Evolutionary conservation across 2,797 vertebrate species (phyloP), one percentile per base, ranked within the genome.

Genomic region (Eremophila alpestris): DNA sequence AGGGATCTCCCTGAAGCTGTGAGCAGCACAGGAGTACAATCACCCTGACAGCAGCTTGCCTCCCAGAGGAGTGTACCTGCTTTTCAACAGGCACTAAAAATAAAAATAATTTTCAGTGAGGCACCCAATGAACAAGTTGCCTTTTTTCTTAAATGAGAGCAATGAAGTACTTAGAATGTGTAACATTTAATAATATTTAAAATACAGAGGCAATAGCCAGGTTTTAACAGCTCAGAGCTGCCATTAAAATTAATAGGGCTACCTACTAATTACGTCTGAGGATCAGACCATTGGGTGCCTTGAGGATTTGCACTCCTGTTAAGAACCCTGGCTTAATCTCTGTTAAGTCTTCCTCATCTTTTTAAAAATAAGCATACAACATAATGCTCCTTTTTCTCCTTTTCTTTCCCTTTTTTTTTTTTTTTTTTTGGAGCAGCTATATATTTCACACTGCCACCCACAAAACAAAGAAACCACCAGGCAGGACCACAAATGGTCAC

Each of bases 161-260:
- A 91, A 36, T 87, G 67, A 93, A 94, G 70, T 84, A 83, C 80
- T 91, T 90, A 52, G 55, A 82, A 79, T 52, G 87, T 87, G 87
- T 64, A 94, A 77, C 80, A 82, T 87, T 90, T 96, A 96, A 93
- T 94, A 94, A 90, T 93, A 91, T 82, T 90, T 94, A 87, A 95
- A 93, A 97, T 82, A 84, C 3, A 94, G 70, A 88, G 63, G 93
- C 91, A 93, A 94, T 88, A 93, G 87, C 41, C 59, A 82, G 63
- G 80, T 68, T 93, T 88, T 95, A 96, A 93, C 27, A 9, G 90
- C 94, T 88, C 93, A 94, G 74, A 93, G 93, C 77, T 93, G 85
- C 91, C 94, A 91, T 94, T 91, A 96, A 91, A 96, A 94, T 91
- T 94, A 96, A 95, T 91, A 94, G 85, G 77, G 87, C 74, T 97